Evolutionary conservation across 2,888 invertebrate species (phyloP).

Genomic region (Euzetes globulus): DNA sequence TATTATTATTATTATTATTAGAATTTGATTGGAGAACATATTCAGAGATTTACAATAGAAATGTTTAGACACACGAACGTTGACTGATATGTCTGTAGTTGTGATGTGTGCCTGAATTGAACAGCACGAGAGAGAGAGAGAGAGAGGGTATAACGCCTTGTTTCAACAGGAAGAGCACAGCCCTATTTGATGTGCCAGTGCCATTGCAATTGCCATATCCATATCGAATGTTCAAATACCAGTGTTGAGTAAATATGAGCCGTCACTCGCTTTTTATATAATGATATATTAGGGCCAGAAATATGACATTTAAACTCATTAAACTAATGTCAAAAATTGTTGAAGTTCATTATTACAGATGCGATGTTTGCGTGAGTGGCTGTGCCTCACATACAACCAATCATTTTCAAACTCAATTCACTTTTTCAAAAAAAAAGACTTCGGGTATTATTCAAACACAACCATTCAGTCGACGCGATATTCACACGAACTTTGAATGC

Average conservation of each 20-base stretch:
- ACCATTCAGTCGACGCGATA: too few species aligned
- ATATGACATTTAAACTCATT: conserved; percentile 22
- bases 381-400: not conserved
- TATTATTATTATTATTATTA: not conserved
- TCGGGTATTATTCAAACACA: too few species aligned
- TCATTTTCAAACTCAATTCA: not conserved
- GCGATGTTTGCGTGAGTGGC: conserved; percentile 9
- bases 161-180: conserved; percentile 8
- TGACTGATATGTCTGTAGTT: not conserved
- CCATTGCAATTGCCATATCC: not conserved
- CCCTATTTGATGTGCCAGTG: not conserved
- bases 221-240: conserved; percentile 12
- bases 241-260: not conserved
- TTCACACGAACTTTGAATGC: too few species aligned
- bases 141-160: not conserved
- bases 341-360: conserved; percentile 20
- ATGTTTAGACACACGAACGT: not conserved
- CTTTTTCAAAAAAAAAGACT: not conserved
- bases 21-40: not conserved
- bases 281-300: not conserved
- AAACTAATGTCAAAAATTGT: conserved; percentile 18
- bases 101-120: too few species aligned
- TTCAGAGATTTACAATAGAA: not conserved
- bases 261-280: not conserved
- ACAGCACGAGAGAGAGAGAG: too few species aligned